Conservation (phyloP, 2,888 invertebrate genomes). For the Synanthedon tipuliformis region DNA sequence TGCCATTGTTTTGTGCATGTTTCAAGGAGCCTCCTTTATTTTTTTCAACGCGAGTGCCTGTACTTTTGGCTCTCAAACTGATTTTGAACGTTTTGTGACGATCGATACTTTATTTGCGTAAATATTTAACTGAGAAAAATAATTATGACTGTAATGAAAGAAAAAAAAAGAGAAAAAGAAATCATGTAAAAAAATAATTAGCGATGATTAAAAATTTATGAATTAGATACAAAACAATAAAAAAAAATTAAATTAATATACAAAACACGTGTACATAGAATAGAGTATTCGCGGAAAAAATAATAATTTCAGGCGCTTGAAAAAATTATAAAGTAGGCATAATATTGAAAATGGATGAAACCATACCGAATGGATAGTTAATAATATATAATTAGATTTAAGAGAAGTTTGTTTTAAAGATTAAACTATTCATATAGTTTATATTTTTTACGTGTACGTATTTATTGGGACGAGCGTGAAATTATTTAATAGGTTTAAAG, state of each 20-base stretch:
- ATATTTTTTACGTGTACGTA: slow-evolving; percentile 71
- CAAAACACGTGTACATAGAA: slow-evolving; percentile 49
- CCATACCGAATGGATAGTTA: slow-evolving; percentile 69
- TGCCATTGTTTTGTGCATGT: slow-evolving; percentile 54
- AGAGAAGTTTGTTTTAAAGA: slow-evolving; percentile 69
- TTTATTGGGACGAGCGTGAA: slow-evolving; percentile 68
- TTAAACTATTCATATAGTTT: slow-evolving; percentile 72
- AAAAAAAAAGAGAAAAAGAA: slow-evolving; percentile 5
- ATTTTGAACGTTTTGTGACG: slow-evolving; percentile 25
- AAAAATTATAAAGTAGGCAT: slow-evolving; percentile 69
- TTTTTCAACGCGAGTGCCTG: slow-evolving; percentile 57
- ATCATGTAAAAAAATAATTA: slow-evolving; percentile 30
- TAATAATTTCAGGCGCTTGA: slow-evolving; percentile 63
- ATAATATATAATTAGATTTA: slow-evolving; percentile 67
- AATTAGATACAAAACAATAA: slow-evolving; percentile 46
- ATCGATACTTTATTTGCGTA: slow-evolving; percentile 6
- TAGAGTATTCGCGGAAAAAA: slow-evolving; percentile 52
- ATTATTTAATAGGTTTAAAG: slow-evolving; percentile 63
- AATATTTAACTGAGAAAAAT: slow-evolving; percentile 8
- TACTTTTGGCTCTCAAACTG: slow-evolving; percentile 27
- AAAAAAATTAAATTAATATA: slow-evolving; percentile 33
- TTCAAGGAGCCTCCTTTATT: slow-evolving; percentile 55
- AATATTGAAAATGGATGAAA: slow-evolving; percentile 65
- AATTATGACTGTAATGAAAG: slow-evolving; percentile 38
- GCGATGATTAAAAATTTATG: slow-evolving; percentile 48